Evolutionary conservation across 2,113 vertebrate genomes (phyloP).

Genomic region (Lipotes vexillifer): DNA sequence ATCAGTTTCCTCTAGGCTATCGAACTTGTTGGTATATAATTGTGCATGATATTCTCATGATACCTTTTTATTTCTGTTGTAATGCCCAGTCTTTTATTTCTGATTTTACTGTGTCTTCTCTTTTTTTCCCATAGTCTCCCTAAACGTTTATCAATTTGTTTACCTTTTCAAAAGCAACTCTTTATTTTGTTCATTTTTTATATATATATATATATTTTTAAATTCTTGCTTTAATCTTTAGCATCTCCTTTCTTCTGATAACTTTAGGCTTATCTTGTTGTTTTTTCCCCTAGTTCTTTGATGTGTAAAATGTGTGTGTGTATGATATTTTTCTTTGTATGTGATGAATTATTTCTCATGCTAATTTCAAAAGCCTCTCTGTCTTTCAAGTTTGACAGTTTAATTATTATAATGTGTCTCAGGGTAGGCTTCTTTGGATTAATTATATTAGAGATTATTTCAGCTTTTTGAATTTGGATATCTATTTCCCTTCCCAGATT

Average conservation of each 20-base stretch:
- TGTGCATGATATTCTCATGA: background rate
- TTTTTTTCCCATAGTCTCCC: background rate
- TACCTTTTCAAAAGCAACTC: background rate
- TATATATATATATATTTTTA: too few species aligned
- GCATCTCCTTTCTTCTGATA: background rate
- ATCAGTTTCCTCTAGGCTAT: background rate
- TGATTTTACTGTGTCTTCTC: background rate
- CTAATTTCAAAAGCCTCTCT: background rate
- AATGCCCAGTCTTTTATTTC: background rate
- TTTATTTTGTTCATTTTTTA: too few species aligned
- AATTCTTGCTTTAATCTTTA: too few species aligned
- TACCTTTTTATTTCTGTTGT: background rate
- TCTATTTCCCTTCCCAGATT: background rate
- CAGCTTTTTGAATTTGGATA: too few species aligned
- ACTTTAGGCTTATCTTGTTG: background rate
- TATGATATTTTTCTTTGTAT: too few species aligned
- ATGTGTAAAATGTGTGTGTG: background rate
- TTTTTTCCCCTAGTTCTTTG: background rate
- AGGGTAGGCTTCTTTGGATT: too few species aligned
- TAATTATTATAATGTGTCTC: background rate
- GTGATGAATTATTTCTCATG: too few species aligned
- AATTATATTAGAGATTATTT: too few species aligned
- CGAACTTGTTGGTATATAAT: background rate
- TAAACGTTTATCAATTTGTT: background rate
- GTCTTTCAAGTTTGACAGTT: background rate